Percentiles rank a stretch among this genome's conserved stretches.
These are phyloP conservation scores for Neodiprion fabricii DNA, from an alignment of 1,140 invertebrate species.

Conservation along the genomic window DNA sequence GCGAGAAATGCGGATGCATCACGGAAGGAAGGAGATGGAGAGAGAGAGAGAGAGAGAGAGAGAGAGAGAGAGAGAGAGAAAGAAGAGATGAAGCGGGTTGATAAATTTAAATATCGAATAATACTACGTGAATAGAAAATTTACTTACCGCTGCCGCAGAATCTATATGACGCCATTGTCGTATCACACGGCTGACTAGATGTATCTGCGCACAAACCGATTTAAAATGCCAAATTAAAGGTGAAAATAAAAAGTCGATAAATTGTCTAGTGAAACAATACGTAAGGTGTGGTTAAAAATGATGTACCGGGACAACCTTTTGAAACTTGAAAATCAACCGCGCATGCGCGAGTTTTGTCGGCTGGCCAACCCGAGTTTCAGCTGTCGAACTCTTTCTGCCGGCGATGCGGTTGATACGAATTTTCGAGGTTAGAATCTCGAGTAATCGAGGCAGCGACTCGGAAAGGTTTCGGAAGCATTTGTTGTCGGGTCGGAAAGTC, in stretches of 20 bases:
- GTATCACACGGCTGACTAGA: background rate
- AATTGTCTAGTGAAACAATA: background rate
- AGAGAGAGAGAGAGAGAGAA: slow-evolving; percentile 1
- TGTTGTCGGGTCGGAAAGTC: too few relatives aligned
- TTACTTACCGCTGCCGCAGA: background rate
- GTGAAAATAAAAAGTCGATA: background rate
- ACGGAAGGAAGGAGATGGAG: background rate
- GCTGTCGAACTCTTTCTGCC: too few relatives aligned
- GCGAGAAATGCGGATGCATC: too few relatives aligned
- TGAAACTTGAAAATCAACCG: too few relatives aligned
- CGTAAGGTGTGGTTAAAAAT: too few relatives aligned
- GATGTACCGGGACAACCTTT: too few relatives aligned
- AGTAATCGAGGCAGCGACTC: too few relatives aligned
- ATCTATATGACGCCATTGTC: background rate
- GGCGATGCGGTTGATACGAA: too few relatives aligned
- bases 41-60: slow-evolving; percentile 6
- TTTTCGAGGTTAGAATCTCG: too few relatives aligned
- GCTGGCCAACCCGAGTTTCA: too few relatives aligned
- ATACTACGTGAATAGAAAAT: background rate
- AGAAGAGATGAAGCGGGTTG: background rate
- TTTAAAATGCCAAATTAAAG: background rate
- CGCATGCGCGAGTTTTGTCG: too few relatives aligned
- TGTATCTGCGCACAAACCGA: background rate
- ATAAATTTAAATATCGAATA: background rate
- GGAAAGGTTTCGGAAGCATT: too few relatives aligned